Evolutionary conservation across 2,113 vertebrate species (phyloP).

Genomic region (Barnardius zonarius): DNA sequence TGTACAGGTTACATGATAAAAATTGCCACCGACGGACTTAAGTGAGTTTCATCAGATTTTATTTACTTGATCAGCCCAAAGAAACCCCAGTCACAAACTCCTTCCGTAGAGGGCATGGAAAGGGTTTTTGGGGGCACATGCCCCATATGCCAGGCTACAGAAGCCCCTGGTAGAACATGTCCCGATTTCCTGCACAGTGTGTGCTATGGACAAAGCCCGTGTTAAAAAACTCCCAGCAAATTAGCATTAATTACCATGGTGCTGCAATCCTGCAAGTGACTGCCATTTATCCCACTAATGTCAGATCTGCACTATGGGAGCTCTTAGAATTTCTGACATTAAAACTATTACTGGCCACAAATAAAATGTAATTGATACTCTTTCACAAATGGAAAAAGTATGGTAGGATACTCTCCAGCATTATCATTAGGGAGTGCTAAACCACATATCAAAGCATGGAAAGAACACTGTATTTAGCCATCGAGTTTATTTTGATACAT

Average conservation of each 20-base stretch:
- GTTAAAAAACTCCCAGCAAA: neutral
- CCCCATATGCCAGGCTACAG: neutral
- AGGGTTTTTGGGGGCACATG: neutral
- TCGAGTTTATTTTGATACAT: neutral
- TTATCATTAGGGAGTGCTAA: neutral
- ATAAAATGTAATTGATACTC: neutral
- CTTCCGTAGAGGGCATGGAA: neutral
- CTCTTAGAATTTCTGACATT: neutral
- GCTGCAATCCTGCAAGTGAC: neutral
- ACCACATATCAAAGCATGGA: neutral
- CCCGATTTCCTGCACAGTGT: neutral
- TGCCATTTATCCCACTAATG: neutral
- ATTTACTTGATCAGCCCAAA: neutral
- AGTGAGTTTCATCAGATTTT: neutral
- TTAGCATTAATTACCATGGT: slow-evolving; percentile 7
- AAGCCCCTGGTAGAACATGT: fast-evolving
- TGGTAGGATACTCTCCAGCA: neutral
- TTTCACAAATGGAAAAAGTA: neutral
- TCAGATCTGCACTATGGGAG: neutral
- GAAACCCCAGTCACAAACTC: neutral
- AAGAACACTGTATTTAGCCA: neutral
- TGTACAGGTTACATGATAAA: neutral
- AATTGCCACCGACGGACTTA: neutral
- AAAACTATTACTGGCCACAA: neutral
- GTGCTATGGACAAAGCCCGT: neutral